phyloP scores from a whole-genome alignment of 2,797 vertebrate genomes.

The Protosalanx chinensis region DNA sequence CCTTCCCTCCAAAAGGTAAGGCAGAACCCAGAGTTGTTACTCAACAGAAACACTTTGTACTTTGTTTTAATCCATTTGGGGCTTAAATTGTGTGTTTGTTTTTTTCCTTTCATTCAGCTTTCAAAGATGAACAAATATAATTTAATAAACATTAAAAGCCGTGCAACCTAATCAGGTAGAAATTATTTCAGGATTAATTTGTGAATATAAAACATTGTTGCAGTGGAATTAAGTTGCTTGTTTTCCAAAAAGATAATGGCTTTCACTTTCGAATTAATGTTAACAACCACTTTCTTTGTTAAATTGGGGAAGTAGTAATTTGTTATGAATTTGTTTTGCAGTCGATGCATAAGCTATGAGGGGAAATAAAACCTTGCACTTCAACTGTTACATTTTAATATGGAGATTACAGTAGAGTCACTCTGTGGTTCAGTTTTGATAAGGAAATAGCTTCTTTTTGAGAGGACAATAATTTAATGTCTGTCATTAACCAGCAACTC shows the following conservation, averaged over 20 bases:
- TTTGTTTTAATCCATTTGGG: background rate
- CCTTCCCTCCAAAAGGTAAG: background rate
- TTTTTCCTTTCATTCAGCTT: background rate
- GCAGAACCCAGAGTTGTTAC: background rate
- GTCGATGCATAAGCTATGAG: background rate
- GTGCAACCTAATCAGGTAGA: constrained; percentile 5
- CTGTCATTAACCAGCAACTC: background rate
- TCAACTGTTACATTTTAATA: background rate
- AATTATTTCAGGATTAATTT: constrained; percentile 9
- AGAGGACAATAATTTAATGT: background rate
- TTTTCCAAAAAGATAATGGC: constrained; percentile 24
- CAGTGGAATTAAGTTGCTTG: constrained; percentile 16
- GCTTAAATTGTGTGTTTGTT: background rate
- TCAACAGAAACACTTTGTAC: background rate
- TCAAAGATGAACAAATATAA: constrained; percentile 5
- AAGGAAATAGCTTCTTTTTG: too few species aligned
- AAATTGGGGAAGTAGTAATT: constrained; percentile 3
- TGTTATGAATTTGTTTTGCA: constrained; percentile 1
- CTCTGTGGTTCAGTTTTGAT: too few species aligned
- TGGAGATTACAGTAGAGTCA: background rate
- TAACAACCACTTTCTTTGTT: constrained; percentile 13
- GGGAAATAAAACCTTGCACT: background rate
- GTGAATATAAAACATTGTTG: constrained; percentile 3
- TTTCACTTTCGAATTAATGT: constrained; percentile 14
- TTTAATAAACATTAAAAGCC: constrained; percentile 7